Base-by-base conservation (phyloP, 2,888 invertebrate species). In the Drosophila mettleri region DNA sequence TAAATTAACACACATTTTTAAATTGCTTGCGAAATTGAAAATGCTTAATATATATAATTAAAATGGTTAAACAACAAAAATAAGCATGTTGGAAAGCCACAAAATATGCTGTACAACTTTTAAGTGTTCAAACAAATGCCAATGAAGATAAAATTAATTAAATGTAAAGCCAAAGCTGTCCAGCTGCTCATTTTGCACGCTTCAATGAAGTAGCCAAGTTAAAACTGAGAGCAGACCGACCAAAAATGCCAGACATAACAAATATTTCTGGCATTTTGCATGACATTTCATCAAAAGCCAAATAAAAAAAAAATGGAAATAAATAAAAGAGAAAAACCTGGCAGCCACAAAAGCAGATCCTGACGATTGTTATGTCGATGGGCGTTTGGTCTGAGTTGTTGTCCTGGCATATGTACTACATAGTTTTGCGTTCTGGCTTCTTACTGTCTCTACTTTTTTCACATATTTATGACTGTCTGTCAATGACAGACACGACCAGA, bases 321-420 rank as follows among this genome's bases (percentile, higher is more conserved):
- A 22, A 46, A 27, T 3, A 41, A 29, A 12, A 14, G 8, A 8
- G 18, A 12, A 8, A 24, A 69, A 85, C 62, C 69, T 70, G 63
- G 63, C 64, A 79, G 58, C 36, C 61, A 65, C 70, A 72, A 74
- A 68, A 74, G 58, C 67, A 62, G 67, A 65, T 62, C 75, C 69
- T 61, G 62, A 63, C 68, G 86, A 82, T 82, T 82, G 82, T 82
- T 82, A 82, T 83, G 82, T 82, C 82, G 86, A 79, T 80, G 75
- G 64, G 38, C 63, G 60, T 57, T 54, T 59, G 63, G 66, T 41
- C 66, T 65, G 22, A 69, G 60, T 69, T 60, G 67, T 78, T 58
- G 63, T 54, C 33, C 54, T 58, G 54, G 60, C 66, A 59, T 66
- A 70, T 72, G 69, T 74, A 68, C 69, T 71, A 61, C 65, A 63